Evolutionary conservation across 2,888 invertebrate species (phyloP), one percentile per base, ranked within the genome.

Genomic region (Periphyllus acericola): DNA sequence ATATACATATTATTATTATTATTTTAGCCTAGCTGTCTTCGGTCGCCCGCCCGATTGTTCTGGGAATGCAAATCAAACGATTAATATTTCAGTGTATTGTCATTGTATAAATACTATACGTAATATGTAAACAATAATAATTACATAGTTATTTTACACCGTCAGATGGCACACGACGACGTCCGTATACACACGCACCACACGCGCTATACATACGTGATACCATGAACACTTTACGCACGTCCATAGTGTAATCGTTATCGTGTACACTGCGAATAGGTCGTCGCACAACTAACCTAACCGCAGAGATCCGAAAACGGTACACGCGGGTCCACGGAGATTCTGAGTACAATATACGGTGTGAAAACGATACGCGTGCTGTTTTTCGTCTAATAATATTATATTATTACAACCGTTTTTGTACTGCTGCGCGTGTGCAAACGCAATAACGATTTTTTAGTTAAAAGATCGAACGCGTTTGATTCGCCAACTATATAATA

Each of bases 51-150:
- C 40, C 79, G 78, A 71, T 86, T 21, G 55, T 86, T 86, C 85
- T n/a, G 85, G 21, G 85, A 86, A 86, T 86, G 66, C 85, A 46
- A 85, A 86, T 86, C 55, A 52, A 79, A 78, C 85, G 55, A 86
- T 71, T 72, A 78, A 85, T 52, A 32, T 60, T 83, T 40, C 71
- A 34, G 46, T n/a, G n/a, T 40, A 81, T 34, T 83, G 34, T 40
- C 34, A 29, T 81, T 66, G n/a, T n/a, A n/a, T n/a, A 40, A 34
- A 60, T 40, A 46, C 14, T 46, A 46, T 3, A 6, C 6, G 6
- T 36, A 36, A 36, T 36, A 36, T 36, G 4, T 46, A n/a, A 71
- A n/a, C 75, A 60, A 84, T 83, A 60, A 84, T 83, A 75, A 32
- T 19, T 32, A 14, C 40, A 75, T 29, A 46, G 40, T 40, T 29